Evolutionary conservation across 2,888 invertebrate genomes (phyloP).

Genomic region (Catocala sponsa): DNA sequence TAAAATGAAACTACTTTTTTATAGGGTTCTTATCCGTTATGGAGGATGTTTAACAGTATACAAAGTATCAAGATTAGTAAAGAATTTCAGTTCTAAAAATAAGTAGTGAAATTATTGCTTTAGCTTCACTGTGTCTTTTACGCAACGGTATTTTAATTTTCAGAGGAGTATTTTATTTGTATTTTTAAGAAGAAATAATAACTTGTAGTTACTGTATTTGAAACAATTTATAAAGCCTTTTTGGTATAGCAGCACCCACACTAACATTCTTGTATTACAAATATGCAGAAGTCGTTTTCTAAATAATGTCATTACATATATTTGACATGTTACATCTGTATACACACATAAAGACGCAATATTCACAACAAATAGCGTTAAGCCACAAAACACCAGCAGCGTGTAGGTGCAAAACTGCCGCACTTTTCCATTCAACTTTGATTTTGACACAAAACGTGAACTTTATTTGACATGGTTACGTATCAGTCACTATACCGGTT

Average conservation of each 20-base stretch:
- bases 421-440: slow-evolving; percentile 14
- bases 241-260: slow-evolving; percentile 1
- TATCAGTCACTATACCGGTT: slow-evolving; percentile 20
- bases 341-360: slow-evolving; percentile 13
- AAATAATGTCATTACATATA: background rate
- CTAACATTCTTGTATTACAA: background rate
- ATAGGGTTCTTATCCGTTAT: no score
- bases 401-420: slow-evolving; percentile 35
- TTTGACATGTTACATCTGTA: slow-evolving; percentile 5
- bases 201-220: no score
- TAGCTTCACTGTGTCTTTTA: no score
- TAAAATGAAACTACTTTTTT: background rate
- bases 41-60: no score
- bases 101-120: no score
- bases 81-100: no score
- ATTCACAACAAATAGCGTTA: slow-evolving; percentile 19
- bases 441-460: slow-evolving; percentile 26
- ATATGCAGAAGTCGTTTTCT: slow-evolving; percentile 6
- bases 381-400: slow-evolving; percentile 7
- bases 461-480: slow-evolving; percentile 21
- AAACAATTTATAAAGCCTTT: background rate
- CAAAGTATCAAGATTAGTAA: no score
- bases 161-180: no score
- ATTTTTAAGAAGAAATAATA: no score
- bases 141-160: no score